Conservation (phyloP, 2,888 invertebrate genomes). For the Allacma fusca region DNA sequence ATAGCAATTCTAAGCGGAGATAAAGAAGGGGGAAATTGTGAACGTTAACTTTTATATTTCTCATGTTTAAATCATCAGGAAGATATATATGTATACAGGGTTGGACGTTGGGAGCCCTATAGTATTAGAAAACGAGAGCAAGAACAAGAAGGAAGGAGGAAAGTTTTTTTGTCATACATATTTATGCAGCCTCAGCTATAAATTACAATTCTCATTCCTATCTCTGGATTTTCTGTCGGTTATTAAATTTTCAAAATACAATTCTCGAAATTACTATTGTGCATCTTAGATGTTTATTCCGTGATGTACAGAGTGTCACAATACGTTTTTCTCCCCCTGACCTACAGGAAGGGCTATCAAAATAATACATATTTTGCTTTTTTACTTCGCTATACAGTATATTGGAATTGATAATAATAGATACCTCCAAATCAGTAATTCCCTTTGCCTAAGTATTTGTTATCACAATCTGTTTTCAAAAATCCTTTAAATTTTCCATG, state of each 20-base stretch:
- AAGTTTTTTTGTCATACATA: constrained; percentile 4
- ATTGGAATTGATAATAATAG: too few species aligned
- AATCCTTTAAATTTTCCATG: too few species aligned
- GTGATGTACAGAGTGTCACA: too few species aligned
- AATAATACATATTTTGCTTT: too few species aligned
- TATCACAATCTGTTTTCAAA: too few species aligned
- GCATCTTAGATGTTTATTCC: too few species aligned
- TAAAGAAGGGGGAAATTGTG: constrained; percentile 1
- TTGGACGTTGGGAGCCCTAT: neutral
- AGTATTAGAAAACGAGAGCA: neutral
- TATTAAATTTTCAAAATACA: constrained; percentile 8
- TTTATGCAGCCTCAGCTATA: constrained; percentile 6
- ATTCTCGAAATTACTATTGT: neutral
- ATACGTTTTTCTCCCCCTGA: too few species aligned
- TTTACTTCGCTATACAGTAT: too few species aligned
- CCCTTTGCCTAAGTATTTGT: too few species aligned
- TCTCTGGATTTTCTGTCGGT: constrained; percentile 2
- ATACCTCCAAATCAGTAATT: too few species aligned
- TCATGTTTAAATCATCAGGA: constrained; percentile 8
- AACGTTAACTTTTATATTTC: constrained; percentile 16
- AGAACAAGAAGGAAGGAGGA: neutral
- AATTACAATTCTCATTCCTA: neutral
- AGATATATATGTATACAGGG: neutral
- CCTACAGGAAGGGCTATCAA: too few species aligned
- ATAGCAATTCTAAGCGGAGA: constrained; percentile 3